Evolutionary conservation across 2,113 vertebrate species (phyloP).

Genomic region (Eretmochelys imbricata): DNA sequence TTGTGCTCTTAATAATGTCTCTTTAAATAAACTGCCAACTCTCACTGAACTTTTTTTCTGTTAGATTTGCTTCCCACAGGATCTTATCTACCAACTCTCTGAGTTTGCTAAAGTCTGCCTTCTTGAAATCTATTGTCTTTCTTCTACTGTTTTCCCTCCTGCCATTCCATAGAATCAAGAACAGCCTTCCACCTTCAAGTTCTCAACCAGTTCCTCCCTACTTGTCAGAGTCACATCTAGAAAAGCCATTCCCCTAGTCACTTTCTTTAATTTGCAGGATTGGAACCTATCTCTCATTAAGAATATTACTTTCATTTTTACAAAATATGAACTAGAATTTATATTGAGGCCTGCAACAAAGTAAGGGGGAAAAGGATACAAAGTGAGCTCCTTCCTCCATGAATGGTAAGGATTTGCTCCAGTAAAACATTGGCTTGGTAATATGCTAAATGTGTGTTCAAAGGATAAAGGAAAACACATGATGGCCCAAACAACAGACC

Average conservation of each 20-base stretch:
- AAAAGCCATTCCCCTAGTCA: neutral
- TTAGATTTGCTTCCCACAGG: neutral
- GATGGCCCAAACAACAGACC: neutral
- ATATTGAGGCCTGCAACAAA: neutral
- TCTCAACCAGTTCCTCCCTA: neutral
- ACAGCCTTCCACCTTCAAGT: neutral
- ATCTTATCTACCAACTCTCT: neutral
- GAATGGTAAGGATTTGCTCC: neutral
- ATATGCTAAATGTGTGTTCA: neutral
- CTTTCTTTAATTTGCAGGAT: neutral
- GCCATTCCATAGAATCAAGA: neutral
- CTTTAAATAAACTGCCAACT: neutral
- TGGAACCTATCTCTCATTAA: neutral
- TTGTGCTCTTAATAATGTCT: neutral
- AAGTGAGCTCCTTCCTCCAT: neutral
- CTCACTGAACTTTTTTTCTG: neutral
- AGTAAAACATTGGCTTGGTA: neutral
- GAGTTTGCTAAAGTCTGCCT: neutral
- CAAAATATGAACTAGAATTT: neutral
- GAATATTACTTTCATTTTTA: neutral
- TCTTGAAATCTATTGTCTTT: neutral
- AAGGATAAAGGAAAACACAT: neutral
- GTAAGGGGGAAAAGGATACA: accelerated
- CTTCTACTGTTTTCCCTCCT: neutral
- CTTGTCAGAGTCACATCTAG: neutral